Percentiles rank a stretch among this genome's conserved stretches.
Conservation (phyloP, 2,113 vertebrate species). For the Tyrannus savana region DNA sequence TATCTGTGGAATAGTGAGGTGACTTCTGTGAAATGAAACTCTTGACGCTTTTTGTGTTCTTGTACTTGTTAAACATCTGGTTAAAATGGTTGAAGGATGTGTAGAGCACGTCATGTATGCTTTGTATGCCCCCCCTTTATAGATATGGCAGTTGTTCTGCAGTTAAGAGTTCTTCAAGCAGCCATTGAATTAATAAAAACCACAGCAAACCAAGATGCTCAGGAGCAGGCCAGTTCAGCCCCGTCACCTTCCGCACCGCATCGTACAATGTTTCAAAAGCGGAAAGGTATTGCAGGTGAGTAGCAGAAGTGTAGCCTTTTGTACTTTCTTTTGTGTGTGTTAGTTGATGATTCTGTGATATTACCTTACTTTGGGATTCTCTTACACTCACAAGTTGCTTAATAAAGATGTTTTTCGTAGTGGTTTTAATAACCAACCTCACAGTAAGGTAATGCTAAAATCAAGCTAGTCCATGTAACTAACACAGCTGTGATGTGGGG, state of each 20-base stretch:
- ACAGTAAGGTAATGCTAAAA: not conserved
- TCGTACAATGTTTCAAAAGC: conserved; percentile 83
- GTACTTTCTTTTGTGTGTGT: not conserved
- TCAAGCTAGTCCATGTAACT: not conserved
- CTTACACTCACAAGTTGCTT: not conserved
- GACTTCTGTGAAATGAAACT: not conserved
- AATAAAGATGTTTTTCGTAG: not conserved
- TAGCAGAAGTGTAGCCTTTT: not conserved
- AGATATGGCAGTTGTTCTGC: conserved; percentile 92
- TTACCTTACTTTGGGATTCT: not conserved
- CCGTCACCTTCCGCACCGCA: conserved; percentile 72
- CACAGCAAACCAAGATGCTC: conserved; percentile 86
- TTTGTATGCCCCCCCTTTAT: not conserved
- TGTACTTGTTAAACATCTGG: not conserved
- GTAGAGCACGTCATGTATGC: not conserved
- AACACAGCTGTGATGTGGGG: not conserved
- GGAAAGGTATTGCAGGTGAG: conserved; percentile 91
- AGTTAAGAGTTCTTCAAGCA: conserved; percentile 91
- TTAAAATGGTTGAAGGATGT: not conserved
- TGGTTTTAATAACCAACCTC: not conserved
- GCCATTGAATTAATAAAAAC: conserved; percentile 94
- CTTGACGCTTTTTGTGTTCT: not conserved
- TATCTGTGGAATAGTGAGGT: not conserved
- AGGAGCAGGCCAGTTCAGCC: conserved; percentile 72
- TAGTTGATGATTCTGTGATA: not conserved